Evolutionary conservation across 2,797 vertebrate genomes (phyloP).

Genomic region (Anabacerthia variegaticeps): DNA sequence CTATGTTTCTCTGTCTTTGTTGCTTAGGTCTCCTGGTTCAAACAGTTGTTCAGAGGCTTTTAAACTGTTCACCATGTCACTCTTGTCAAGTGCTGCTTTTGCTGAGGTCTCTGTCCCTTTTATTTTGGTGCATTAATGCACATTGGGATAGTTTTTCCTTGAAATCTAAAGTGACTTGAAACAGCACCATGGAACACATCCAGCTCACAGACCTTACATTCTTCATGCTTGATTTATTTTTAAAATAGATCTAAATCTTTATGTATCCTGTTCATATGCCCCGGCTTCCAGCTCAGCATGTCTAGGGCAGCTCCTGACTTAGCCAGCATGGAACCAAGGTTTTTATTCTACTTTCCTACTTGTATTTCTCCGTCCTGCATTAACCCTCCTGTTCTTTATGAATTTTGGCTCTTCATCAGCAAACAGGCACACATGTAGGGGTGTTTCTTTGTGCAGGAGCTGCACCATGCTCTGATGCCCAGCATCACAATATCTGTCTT

Average conservation of each 20-base stretch:
- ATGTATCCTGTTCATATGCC: neutral
- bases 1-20: neutral
- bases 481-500: neutral
- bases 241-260: neutral
- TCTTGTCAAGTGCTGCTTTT: neutral
- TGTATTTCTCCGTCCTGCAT: neutral
- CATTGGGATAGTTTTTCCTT: neutral
- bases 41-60: slow-evolving; percentile 1
- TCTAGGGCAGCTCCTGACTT: neutral
- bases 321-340: neutral
- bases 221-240: neutral
- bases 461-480: neutral
- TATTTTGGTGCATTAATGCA: neutral
- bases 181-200: neutral
- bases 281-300: neutral
- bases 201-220: neutral
- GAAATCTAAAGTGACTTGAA: neutral
- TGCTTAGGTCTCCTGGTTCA: neutral
- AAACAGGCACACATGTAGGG: rapidly evolving
- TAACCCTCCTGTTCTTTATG: rapidly evolving
- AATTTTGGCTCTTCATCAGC: neutral
- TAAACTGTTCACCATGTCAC: neutral
- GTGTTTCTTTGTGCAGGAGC: neutral
- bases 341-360: neutral
- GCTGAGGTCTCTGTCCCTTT: neutral